Conservation (phyloP, 2,888 invertebrate species). For the Cerceris ruficornis region DNA sequence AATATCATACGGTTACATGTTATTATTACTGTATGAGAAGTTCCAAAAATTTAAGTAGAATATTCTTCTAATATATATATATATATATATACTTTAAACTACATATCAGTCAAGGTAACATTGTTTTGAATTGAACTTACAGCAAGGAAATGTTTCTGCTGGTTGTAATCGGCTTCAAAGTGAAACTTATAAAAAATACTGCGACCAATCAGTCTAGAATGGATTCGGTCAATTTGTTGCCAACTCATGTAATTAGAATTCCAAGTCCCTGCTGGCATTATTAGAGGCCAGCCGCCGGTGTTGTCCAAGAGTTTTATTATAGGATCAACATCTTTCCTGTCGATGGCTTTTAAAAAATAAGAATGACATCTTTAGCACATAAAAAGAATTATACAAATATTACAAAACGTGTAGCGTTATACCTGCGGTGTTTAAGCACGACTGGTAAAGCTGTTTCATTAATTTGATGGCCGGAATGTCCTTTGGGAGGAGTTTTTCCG, state of each 20-base stretch:
- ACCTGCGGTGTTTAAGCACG: slow-evolving; percentile 61
- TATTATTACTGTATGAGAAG: too few relatives aligned
- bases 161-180: slow-evolving; percentile 26
- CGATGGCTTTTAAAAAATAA: slow-evolving; percentile 23
- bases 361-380: not conserved
- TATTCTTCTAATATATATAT: too few relatives aligned
- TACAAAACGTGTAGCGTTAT: not conserved
- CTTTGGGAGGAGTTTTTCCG: slow-evolving; percentile 30
- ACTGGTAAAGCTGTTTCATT: slow-evolving; percentile 57
- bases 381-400: not conserved
- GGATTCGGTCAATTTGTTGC: slow-evolving; percentile 57
- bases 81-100: too few relatives aligned
- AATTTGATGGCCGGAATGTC: slow-evolving; percentile 45
- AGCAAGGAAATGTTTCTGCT: slow-evolving; percentile 22
- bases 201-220: slow-evolving; percentile 40
- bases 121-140: slow-evolving; percentile 27
- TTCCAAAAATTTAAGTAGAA: too few relatives aligned
- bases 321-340: slow-evolving; percentile 51
- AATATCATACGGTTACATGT: too few relatives aligned
- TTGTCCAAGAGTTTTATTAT: slow-evolving; percentile 44
- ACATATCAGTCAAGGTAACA: too few relatives aligned
- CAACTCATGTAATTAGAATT: slow-evolving; percentile 38
- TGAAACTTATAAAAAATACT: slow-evolving; percentile 50
- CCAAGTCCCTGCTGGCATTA: slow-evolving; percentile 51
- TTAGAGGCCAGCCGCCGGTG: slow-evolving; percentile 62